A percentile compares a stretch with the other conserved stretches of the same genome.
phyloP scores from a whole-genome alignment of 2,797 vertebrate species.

The Rhabdomys pumilio region DNA sequence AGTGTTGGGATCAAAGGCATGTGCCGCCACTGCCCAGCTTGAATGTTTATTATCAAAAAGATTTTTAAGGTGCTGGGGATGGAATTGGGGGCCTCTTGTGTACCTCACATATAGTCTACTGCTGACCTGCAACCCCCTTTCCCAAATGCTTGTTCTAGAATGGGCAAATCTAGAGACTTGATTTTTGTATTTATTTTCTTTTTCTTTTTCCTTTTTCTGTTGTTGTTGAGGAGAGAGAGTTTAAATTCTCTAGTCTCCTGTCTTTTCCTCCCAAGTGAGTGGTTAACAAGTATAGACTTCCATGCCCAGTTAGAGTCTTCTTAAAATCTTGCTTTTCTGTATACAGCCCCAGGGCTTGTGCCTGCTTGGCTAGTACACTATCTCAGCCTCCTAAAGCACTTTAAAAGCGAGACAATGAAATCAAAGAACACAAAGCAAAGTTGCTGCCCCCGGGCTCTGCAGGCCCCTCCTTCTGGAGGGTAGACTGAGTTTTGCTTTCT shows the following conservation, averaged over 20 bases:
- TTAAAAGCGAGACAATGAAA: neutral
- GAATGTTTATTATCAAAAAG: neutral
- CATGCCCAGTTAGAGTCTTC: neutral
- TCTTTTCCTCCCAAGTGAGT: neutral
- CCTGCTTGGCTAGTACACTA: neutral
- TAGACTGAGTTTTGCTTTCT: neutral
- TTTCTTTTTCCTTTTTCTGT: too few species aligned
- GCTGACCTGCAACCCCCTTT: neutral
- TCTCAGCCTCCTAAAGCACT: neutral
- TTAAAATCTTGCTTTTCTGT: neutral
- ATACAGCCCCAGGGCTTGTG: neutral
- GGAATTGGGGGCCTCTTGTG: neutral
- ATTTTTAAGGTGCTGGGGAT: neutral
- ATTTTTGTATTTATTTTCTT: neutral
- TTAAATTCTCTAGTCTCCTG: neutral
- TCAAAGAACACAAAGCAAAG: neutral
- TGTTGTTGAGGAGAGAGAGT: neutral
- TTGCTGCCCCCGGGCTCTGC: neutral
- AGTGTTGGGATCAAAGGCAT: neutral
- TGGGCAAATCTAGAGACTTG: neutral
- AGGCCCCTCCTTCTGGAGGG: neutral
- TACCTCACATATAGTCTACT: neutral
- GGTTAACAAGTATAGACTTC: neutral
- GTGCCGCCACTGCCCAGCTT: neutral
- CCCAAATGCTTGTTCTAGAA: constrained; percentile 5